Conservation (phyloP, 2,113 vertebrate genomes). For the Sceloporus undulatus region DNA sequence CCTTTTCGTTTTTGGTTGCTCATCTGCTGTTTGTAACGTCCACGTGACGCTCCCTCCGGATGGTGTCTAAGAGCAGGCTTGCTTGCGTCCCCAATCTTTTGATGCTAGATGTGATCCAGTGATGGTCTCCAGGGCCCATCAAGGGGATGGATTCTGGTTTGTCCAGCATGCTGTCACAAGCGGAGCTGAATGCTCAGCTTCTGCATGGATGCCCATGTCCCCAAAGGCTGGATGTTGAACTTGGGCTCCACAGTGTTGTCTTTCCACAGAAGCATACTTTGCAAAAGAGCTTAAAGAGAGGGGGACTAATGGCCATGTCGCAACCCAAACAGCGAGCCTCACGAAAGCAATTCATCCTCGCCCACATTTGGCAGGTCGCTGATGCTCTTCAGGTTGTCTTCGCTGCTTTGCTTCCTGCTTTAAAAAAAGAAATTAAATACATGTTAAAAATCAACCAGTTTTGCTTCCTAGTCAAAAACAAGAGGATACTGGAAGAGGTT, state of each 20-base stretch:
- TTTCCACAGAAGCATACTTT: constrained; percentile 22
- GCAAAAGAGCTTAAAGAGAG: background rate
- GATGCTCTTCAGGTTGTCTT: constrained; percentile 83
- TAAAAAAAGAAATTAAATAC: constrained; percentile 59
- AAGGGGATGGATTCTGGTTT: constrained; percentile 56
- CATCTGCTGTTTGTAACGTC: constrained; percentile 38
- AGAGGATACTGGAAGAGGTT: too few relatives aligned
- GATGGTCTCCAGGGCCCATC: constrained; percentile 63
- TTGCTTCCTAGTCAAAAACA: background rate
- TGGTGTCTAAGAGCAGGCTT: constrained; percentile 37
- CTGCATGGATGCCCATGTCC: constrained; percentile 42
- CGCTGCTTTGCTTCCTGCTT: constrained; percentile 91
- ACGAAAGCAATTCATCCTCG: constrained; percentile 89
- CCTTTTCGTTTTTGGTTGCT: background rate
- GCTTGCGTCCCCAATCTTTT: background rate
- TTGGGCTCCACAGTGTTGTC: constrained; percentile 54
- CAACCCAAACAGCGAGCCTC: constrained; percentile 60
- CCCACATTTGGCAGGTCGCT: constrained; percentile 85
- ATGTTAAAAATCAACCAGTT: background rate
- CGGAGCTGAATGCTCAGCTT: constrained; percentile 65
- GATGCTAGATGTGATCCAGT: background rate
- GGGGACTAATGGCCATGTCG: constrained; percentile 17
- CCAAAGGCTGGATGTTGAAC: constrained; percentile 58
- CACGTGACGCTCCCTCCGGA: constrained; percentile 13
- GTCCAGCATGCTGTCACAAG: constrained; percentile 77